Conservation (phyloP, 2,797 vertebrate genomes). For the Malurus leucopterus region DNA sequence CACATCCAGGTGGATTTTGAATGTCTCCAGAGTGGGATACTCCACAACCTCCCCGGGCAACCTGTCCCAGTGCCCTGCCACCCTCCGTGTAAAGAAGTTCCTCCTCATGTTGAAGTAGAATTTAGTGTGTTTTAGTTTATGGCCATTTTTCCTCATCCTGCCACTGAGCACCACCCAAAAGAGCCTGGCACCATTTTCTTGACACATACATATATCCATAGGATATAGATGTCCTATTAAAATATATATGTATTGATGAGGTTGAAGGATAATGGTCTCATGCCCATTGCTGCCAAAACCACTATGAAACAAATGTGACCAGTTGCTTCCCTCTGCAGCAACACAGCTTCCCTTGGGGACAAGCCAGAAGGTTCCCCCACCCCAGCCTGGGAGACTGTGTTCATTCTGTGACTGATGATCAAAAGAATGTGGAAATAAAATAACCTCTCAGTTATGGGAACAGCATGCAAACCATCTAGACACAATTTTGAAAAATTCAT, state of each 20-base stretch:
- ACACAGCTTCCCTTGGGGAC: neutral
- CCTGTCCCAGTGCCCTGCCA: neutral
- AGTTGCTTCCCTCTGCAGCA: neutral
- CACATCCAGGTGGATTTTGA: neutral
- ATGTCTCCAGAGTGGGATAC: neutral
- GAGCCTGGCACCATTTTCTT: neutral
- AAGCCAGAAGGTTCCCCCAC: neutral
- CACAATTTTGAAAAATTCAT: neutral
- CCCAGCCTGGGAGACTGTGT: neutral
- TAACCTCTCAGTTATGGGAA: neutral
- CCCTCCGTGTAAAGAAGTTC: neutral
- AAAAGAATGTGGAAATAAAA: neutral
- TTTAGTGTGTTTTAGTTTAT: neutral
- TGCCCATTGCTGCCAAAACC: neutral
- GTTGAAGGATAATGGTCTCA: neutral
- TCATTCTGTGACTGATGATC: neutral
- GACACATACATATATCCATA: too few species aligned
- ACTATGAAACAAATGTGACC: rapidly evolving
- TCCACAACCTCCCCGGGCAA: neutral
- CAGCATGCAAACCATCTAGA: neutral
- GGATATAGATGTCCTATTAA: neutral
- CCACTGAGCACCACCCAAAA: rapidly evolving
- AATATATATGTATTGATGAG: neutral
- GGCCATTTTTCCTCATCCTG: neutral
- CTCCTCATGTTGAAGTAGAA: neutral